Evolutionary conservation across 1,140 invertebrate genomes (phyloP), one percentile per base, ranked within the genome.

Genomic region (Drosophila pallidifrons): DNA sequence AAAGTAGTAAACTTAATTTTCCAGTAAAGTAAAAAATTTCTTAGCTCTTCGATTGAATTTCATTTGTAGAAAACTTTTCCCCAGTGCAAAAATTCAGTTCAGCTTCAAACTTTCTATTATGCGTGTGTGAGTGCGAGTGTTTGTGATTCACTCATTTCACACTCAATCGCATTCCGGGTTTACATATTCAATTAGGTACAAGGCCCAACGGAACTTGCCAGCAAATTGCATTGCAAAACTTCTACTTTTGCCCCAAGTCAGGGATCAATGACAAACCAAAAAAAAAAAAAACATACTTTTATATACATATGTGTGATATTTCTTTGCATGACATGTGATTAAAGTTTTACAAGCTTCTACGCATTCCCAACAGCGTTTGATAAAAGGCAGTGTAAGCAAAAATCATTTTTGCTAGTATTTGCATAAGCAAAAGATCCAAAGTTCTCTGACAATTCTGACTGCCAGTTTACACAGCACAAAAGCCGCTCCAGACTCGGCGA

Each of bases 131-230:
- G 32, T 51, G 35, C 38, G 28, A 32, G 32, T 32, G 51, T 30
- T 43, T 13, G n/a, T 30, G 7, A 60, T 30, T 30, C 43, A 71
- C 77, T 87, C 81, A 88, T 89, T 89, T 88, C 77, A 88, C 81
- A 88, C 85, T 85, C 85, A 89, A 89, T 89, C 75, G 75, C 75
- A 88, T 85, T 75, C 20, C 55, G 54, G 70, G 67, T 70, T 79
- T 81, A 85, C 85, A 88, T 85, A 85, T 89, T 89, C 85, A 89
- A 89, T 89, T 89, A 89, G 86, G 61, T 79, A 71, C 63, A 60
- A 16, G 64, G 47, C 63, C 8, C 60, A 68, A 49, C 8, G 32
- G 41, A 75, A 68, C 38, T 55, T 75, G 65, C 32, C 61, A 59
- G 68, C 66, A 47, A 71, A 68, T 58, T 80, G 66, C 58, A 76